Conservation (phyloP, 2,888 invertebrate genomes). For the Trypoxylon attenuatum region DNA sequence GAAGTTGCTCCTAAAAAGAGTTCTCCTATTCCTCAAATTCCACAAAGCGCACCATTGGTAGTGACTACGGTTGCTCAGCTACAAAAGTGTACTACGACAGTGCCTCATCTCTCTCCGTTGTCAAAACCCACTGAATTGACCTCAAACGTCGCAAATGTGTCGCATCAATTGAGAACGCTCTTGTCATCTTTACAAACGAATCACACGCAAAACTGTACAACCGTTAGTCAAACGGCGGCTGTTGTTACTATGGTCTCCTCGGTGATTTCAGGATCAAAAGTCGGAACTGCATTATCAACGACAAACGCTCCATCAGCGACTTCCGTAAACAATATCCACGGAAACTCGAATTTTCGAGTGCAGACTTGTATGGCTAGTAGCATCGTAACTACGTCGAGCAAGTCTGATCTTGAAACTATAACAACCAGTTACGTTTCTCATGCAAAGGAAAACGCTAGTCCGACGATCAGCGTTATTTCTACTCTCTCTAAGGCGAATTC, state of each 20-base stretch:
- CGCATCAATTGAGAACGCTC: conserved; percentile 81
- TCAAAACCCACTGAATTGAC: conserved; percentile 84
- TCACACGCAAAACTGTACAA: conserved; percentile 71
- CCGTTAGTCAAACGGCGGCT: conserved; percentile 74
- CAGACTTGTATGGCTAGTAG: conserved; percentile 42
- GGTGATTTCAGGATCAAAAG: conserved; percentile 74
- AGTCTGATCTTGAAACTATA: conserved; percentile 48
- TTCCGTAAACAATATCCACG: conserved; percentile 49
- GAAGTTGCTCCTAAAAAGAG: conserved; percentile 43
- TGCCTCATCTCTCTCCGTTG: conserved; percentile 83
- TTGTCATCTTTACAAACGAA: conserved; percentile 81
- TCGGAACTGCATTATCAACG: conserved; percentile 64
- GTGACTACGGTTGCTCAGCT: conserved; percentile 65
- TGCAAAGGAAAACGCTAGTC: conserved; percentile 52
- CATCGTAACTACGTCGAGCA: conserved; percentile 30
- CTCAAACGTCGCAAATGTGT: conserved; percentile 83
- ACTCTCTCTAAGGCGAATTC: conserved; percentile 68
- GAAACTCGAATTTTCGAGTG: conserved; percentile 44
- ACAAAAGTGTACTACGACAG: conserved; percentile 74
- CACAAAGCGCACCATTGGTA: conserved; percentile 57
- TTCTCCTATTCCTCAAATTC: conserved; percentile 48
- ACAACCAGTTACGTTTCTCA: conserved; percentile 40
- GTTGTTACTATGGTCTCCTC: conserved; percentile 75
- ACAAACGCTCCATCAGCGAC: conserved; percentile 63
- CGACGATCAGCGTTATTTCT: conserved; percentile 67